Conservation (phyloP, 2,888 invertebrate genomes). For the Diadegma fenestrale region DNA sequence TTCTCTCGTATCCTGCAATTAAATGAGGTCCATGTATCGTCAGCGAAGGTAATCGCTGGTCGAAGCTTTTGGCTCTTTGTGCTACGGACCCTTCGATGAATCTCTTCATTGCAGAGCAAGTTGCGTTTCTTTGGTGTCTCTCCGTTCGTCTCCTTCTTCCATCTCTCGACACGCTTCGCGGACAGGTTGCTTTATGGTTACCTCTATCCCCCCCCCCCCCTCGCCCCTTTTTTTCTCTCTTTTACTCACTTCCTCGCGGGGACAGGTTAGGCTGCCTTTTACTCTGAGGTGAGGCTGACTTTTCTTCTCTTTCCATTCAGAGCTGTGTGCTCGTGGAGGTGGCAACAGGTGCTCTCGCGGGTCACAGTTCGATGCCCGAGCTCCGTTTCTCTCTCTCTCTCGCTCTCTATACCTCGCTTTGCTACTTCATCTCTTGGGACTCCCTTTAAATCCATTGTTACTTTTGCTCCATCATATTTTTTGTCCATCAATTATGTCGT, state of each 20-base stretch:
- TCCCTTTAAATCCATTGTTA: conserved; percentile 17
- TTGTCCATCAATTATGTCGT: background rate
- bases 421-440: conserved; percentile 29
- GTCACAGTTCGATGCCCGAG: conserved; percentile 82
- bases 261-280: conserved; percentile 62
- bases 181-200: conserved; percentile 68
- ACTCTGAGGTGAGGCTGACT: conserved; percentile 43
- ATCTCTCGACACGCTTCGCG: conserved; percentile 67
- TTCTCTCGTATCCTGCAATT: background rate
- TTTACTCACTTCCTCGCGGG: conserved; percentile 26
- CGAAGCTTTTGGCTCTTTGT: background rate
- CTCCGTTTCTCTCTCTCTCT: conserved; percentile 43
- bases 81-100: conserved; percentile 54
- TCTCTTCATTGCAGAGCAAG: conserved; percentile 68
- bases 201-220: conserved; percentile 45
- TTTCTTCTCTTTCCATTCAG: conserved; percentile 68
- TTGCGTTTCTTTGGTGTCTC: conserved; percentile 57
- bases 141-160: conserved; percentile 45
- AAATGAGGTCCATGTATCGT: background rate
- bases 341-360: conserved; percentile 82
- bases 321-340: conserved; percentile 77
- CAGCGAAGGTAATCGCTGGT: no score
- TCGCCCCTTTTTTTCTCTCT: conserved; percentile 18
- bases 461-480: background rate
- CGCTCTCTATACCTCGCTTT: conserved; percentile 1